Evolutionary conservation across 2,888 invertebrate species (phyloP).

Genomic region (Pristionchus maxplancki): DNA sequence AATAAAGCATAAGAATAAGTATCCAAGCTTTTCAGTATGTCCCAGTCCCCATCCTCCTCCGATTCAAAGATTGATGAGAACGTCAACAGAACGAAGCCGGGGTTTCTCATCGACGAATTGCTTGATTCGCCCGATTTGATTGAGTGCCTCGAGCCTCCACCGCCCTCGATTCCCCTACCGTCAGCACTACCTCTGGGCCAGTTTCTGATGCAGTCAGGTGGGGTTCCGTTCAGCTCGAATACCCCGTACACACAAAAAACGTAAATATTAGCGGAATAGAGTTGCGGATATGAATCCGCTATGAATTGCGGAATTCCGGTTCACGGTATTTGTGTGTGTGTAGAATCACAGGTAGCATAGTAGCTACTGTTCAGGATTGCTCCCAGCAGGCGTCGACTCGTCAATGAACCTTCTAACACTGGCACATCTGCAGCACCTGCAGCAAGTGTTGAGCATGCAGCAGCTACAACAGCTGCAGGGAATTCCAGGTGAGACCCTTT

Average conservation of each 20-base stretch:
- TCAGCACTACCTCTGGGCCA: background rate
- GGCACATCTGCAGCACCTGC: background rate
- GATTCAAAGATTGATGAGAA: background rate
- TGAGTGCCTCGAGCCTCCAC: background rate
- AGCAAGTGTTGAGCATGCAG: background rate
- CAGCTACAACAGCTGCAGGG: conserved; percentile 3
- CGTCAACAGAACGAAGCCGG: background rate
- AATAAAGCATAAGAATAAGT: background rate
- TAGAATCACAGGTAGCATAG: too few relatives aligned
- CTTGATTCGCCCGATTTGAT: background rate
- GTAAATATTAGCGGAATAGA: too few relatives aligned
- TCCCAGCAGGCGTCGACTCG: background rate
- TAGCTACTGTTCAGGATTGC: background rate
- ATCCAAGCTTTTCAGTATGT: background rate
- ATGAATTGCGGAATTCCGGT: too few relatives aligned
- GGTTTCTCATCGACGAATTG: background rate
- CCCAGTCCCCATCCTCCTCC: background rate
- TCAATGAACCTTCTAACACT: background rate
- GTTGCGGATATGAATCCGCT: too few relatives aligned
- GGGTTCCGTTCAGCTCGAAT: background rate
- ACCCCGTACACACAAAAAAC: background rate
- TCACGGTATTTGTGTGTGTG: too few relatives aligned
- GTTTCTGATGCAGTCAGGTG: background rate
- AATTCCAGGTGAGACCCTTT: background rate
- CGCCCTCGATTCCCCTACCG: background rate